Evolutionary conservation across 2,888 invertebrate genomes (phyloP).

Genomic region (Drosophila pseudotakahashii): DNA sequence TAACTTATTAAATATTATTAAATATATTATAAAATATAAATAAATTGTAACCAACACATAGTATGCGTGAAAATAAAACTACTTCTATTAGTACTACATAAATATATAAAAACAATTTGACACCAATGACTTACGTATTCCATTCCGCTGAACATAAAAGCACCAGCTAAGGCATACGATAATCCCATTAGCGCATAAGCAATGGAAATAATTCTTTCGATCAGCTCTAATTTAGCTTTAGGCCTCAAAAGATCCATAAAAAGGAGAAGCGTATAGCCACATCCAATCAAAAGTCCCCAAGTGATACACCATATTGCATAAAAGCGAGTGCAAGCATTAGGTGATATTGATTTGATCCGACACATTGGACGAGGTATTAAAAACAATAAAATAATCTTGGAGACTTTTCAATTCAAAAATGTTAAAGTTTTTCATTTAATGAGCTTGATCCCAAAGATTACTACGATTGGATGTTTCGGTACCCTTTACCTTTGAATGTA

Average conservation of each 20-base stretch:
- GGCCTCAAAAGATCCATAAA: neutral
- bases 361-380: neutral
- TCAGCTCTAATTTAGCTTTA: neutral
- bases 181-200: neutral
- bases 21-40: no score
- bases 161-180: neutral
- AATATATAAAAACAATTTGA: no score
- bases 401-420: no score
- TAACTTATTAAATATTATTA: no score
- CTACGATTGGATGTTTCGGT: neutral
- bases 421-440: neutral
- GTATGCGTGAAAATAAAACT: no score
- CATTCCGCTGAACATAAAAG: neutral
- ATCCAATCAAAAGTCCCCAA: neutral
- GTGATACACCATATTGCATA: neutral
- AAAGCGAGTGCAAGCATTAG: neutral
- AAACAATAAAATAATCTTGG: neutral
- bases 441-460: neutral
- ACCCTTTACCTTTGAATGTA: no score
- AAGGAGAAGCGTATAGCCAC: neutral
- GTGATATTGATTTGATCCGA: neutral
- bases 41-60: no score
- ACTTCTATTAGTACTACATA: no score
- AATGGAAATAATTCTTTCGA: no score
- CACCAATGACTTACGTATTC: neutral